Conservation (phyloP, 2,888 invertebrate genomes). For the Adelognathus sp. region DNA sequence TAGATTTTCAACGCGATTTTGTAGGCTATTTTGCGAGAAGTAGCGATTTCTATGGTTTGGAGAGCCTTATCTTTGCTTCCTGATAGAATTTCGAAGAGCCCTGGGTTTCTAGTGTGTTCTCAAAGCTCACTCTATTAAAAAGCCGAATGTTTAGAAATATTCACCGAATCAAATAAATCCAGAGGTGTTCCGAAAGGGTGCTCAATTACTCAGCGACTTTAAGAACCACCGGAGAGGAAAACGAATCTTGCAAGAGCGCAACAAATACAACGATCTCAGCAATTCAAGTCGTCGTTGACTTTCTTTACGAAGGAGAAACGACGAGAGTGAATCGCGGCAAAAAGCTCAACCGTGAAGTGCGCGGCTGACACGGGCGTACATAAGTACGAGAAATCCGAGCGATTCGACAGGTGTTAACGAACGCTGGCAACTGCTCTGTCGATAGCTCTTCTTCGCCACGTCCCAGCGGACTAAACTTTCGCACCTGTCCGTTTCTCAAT, state of each 20-base stretch:
- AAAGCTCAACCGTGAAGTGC: constrained; percentile 30
- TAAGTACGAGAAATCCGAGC: constrained; percentile 67
- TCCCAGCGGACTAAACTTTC: constrained; percentile 40
- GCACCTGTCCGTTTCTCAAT: constrained; percentile 56
- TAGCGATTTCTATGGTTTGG: too few relatives aligned
- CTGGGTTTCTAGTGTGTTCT: too few relatives aligned
- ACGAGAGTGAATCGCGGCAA: constrained; percentile 26
- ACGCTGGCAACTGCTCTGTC: constrained; percentile 51
- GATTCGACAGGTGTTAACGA: constrained; percentile 78
- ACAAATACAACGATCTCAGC: background rate
- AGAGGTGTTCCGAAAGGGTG: background rate
- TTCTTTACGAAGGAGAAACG: background rate
- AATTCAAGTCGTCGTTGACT: background rate
- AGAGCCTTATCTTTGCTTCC: too few relatives aligned
- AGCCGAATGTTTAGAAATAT: too few relatives aligned
- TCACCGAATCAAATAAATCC: background rate
- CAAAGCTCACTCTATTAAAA: too few relatives aligned
- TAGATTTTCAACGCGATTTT: too few relatives aligned
- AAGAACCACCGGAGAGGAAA: background rate
- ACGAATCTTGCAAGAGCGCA: background rate
- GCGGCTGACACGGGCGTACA: constrained; percentile 3
- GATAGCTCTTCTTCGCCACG: constrained; percentile 52
- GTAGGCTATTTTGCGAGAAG: too few relatives aligned
- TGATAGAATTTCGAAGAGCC: too few relatives aligned
- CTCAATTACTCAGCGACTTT: background rate